Percentiles rank a stretch among this genome's conserved stretches.
phyloP scores from a whole-genome alignment of 2,888 invertebrate genomes.

The Synanthedon vespiformis region DNA sequence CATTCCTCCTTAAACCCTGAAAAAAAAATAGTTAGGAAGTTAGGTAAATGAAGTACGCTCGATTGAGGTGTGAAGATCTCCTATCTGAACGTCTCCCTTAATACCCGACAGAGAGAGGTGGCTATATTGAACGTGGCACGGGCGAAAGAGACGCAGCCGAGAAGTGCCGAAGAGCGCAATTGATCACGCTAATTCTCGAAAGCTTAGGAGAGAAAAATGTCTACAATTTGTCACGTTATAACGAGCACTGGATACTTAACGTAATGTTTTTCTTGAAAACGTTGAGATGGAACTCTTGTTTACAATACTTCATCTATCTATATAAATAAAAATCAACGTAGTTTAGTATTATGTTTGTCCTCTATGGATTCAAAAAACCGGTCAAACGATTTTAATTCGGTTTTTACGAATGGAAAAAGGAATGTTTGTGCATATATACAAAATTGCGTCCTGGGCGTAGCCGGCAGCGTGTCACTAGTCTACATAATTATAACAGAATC shows the following conservation, averaged over 20 bases:
- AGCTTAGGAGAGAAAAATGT: constrained; percentile 51
- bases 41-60: constrained; percentile 8
- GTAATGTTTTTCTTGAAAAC: constrained; percentile 18
- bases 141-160: constrained; percentile 29
- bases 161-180: constrained; percentile 52
- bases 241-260: constrained; percentile 38
- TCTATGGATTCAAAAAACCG: no score
- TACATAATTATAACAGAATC: no score
- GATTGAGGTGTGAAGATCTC: constrained; percentile 20
- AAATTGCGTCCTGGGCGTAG: no score
- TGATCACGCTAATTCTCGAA: constrained; percentile 62
- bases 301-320: not conserved
- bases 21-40: no score
- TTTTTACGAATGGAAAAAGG: no score
- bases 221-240: constrained; percentile 58
- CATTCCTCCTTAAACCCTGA: no score
- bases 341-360: no score
- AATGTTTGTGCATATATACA: no score
- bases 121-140: constrained; percentile 8
- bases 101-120: constrained; percentile 7
- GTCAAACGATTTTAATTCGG: no score
- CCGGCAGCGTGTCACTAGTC: no score
- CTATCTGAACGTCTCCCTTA: constrained; percentile 11
- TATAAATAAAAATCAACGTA: no score
- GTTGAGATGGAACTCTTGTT: not conserved